Base-by-base conservation (phyloP, 2,888 invertebrate genomes). In the Beris chalybata region DNA sequence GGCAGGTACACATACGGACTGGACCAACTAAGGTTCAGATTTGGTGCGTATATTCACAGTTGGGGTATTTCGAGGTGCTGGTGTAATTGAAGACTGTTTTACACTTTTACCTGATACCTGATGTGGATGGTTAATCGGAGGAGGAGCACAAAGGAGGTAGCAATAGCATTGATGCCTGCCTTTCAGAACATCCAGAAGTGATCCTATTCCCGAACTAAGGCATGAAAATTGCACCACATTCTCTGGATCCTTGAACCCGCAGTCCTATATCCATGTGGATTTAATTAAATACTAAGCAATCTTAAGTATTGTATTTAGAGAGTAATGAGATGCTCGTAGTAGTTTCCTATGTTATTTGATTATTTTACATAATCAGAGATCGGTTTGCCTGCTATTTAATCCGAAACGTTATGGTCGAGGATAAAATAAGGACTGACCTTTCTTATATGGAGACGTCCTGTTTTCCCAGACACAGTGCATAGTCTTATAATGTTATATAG, bases 311-410 rank as follows among this genome's bases (percentile, higher is more conserved):
- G 61, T 52, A 61, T 61, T 61, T 61, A 61, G 61, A 5, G 52
- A 61, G 22, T 5, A n/a, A 52, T 50, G 30, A 11, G 13, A 38
- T 61, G 50, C 48, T 45, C 50, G 64, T 45, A 50, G 52, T 68
- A 56, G 52, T 68, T 65, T 65, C 52, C 11, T 30, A 43, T 52
- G 65, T 65, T 68, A 65, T 68, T 65, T 65, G 68, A 68, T 65
- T 68, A 68, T 68, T 67, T 67, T 67, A 67, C 67, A 67, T 67
- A 67, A 67, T 67, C 67, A 67, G 64, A 67, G 65, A 61, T 61
- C 52, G 50, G 61, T 43, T 61, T 61, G 61, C 61, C 30, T 52
- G 61, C 15, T 50, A 59, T 61, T 52, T 50, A 52, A 52, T 52
- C 38, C 30, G 52, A 38, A 61, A 9, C 11, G 29, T 30, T 44